Evolutionary conservation across 2,888 invertebrate genomes (phyloP).

Genomic region (Machimus rusticus): DNA sequence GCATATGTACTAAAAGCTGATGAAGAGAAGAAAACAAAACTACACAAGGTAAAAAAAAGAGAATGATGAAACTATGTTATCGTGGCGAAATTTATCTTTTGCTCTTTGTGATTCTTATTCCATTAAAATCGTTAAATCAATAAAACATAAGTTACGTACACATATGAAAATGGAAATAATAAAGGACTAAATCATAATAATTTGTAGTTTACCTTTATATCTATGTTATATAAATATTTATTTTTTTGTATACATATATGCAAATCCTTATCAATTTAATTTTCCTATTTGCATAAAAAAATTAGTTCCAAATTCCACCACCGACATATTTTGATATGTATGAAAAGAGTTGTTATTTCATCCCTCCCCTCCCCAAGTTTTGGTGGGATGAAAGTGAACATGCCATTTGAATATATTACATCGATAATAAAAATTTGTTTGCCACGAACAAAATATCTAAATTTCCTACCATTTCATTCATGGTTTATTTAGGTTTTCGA

Average conservation of each 20-base stretch:
- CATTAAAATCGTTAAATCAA: slow-evolving; percentile 4
- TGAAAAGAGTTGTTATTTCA: too few species aligned
- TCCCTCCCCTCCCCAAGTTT: too few species aligned
- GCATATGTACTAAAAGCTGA: background rate
- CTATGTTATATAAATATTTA: background rate
- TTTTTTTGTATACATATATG: background rate
- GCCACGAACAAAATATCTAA: too few species aligned
- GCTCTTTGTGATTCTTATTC: slow-evolving; percentile 28
- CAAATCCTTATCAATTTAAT: too few species aligned
- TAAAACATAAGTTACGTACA: slow-evolving; percentile 3
- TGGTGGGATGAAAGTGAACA: too few species aligned
- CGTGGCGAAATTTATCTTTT: background rate
- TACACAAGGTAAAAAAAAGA: background rate
- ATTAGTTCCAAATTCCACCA: too few species aligned
- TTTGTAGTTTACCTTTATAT: background rate
- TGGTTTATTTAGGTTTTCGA: too few species aligned
- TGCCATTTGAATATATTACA: too few species aligned
- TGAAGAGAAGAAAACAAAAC: background rate
- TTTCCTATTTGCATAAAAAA: too few species aligned
- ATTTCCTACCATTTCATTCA: too few species aligned
- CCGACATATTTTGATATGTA: too few species aligned
- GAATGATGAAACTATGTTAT: background rate
- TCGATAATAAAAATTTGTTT: too few species aligned
- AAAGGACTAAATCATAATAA: background rate
- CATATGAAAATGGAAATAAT: background rate